Base-by-base conservation (phyloP, 1,140 invertebrate species). In the Drosophila pseudoobscura region DNA sequence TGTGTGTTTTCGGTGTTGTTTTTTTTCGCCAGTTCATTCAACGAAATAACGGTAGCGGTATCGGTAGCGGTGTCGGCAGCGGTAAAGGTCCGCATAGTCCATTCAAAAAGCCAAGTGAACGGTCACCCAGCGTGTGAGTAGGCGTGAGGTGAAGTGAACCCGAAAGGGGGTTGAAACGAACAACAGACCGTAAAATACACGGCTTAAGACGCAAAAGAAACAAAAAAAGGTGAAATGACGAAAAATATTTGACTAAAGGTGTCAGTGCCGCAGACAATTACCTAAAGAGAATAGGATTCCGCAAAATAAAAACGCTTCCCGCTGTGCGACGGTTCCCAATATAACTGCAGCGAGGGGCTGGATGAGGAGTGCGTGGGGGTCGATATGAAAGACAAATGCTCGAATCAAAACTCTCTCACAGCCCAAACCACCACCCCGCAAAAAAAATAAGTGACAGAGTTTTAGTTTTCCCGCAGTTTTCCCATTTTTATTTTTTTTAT, bases 31-130 rank as follows among this genome's bases (percentile, higher is more conserved):
- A 87, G 83, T 87, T 69, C 60, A 35, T 87, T 69, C 60, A 35
- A 72, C 63, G 71, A 71, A 88, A 78, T 75, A 79, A 68, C 65
- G 75, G 73, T 83, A 78, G 68, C 78, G 83, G 83, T 78, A 77
- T 56, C 77, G 57, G 45, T 49, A 52, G n/a, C 43, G 29, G 9
- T 50, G 55, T 59, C 45, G 43, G 57, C 58, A 20, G 20, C 20
- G 20, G 1, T 20, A 73, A 57, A 63, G 45, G 66, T 35, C 3
- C 31, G 9, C 35, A 39, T 2, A 39, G 35, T 39, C 11, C 35
- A 39, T 39, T 39, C 3, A 39, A 39, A 39, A 11, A 39, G 35
- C 11, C 11, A 39, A 39, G 35, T 39, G 11, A 39, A 39, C 35
- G 35, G 35, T 39, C 35, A 13, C 11, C 13, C 35, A 39, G 35